Evolutionary conservation across 2,888 invertebrate species (phyloP).

Genomic region (Napeogenes inachia): DNA sequence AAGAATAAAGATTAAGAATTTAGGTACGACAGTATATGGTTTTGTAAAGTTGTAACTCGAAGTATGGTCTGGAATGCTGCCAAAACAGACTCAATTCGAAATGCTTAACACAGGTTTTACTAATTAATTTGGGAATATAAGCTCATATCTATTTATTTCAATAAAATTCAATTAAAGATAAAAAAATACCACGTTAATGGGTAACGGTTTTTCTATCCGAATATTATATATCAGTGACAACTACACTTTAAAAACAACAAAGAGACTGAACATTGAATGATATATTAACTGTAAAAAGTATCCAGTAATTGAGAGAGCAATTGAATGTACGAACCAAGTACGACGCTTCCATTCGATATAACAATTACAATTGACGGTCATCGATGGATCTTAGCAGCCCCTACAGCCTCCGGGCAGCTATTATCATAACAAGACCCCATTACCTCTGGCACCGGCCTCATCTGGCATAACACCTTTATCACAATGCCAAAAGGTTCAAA

Average conservation of each 20-base stretch:
- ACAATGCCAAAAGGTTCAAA: slow-evolving; percentile 27
- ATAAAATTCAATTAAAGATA: too few species aligned
- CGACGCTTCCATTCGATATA: slow-evolving; percentile 20
- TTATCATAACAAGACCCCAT: slow-evolving; percentile 76
- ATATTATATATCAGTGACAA: too few species aligned
- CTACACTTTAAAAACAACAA: neutral
- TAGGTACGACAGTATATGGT: too few species aligned
- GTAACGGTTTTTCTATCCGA: too few species aligned
- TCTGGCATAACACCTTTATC: slow-evolving; percentile 19
- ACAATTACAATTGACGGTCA: slow-evolving; percentile 51
- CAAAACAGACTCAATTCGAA: too few species aligned
- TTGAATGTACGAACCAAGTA: slow-evolving; percentile 9
- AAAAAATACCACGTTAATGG: too few species aligned
- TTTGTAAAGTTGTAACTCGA: too few species aligned
- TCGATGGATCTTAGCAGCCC: slow-evolving; percentile 48
- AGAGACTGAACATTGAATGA: neutral
- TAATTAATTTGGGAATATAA: too few species aligned
- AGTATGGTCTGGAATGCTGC: too few species aligned
- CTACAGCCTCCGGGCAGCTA: slow-evolving; percentile 58
- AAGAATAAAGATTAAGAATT: too few species aligned
- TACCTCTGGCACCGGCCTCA: slow-evolving; percentile 51
- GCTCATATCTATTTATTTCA: too few species aligned
- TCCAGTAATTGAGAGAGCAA: slow-evolving; percentile 29
- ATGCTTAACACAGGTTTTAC: too few species aligned
- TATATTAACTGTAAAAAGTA: slow-evolving; percentile 31